Base-by-base conservation (phyloP, 2,888 invertebrate genomes). In the Vesta saturnalis region DNA sequence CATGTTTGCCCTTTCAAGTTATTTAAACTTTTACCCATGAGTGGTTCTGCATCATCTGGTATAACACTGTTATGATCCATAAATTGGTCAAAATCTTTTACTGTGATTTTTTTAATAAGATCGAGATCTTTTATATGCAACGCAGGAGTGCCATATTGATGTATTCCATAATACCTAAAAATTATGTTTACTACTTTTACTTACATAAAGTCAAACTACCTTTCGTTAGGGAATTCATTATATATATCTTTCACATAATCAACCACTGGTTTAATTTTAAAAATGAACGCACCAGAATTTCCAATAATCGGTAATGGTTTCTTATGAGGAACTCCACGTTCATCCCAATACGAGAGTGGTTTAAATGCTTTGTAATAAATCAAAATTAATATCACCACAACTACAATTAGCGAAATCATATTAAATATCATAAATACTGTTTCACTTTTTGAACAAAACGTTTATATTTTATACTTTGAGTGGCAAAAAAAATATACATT, bases 331-430 rank as follows among this genome's bases (percentile, higher is more conserved):
- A 64, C 39, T 22, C 39, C 54, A 19, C 23, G 47, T 1, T 52
- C 39, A 49, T 35, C 19, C 64, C 64, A 64, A 14, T 43, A 35
- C 1, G 49, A 46, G n/a, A 49, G 59, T 19, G 64, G 59, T 83
- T 64, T 85, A 83, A 0, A 89, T 79, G 0, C 82, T 80, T n/a
- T 85, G 86, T 69, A 30, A 30, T 56, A 56, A 18, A 56, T 19
- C 19, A 19, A 1, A 16, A 18, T 6, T 1, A 12, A n/a, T 1
- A 52, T 8, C 22, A 59, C 12, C 3, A 18, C 18, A 3, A 52
- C 4, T 1, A 19, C 1, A 19, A 52, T 52, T 52, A 52, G 19
- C 19, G 4, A 52, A 2, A 52, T 5, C 52, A 52, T 21, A n/a
- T n/a, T n/a, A n/a, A n/a, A n/a, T n/a, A n/a, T n/a, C n/a, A n/a